phyloP scores from a whole-genome alignment of 2,113 vertebrate species.

The Recurvirostra avosetta region DNA sequence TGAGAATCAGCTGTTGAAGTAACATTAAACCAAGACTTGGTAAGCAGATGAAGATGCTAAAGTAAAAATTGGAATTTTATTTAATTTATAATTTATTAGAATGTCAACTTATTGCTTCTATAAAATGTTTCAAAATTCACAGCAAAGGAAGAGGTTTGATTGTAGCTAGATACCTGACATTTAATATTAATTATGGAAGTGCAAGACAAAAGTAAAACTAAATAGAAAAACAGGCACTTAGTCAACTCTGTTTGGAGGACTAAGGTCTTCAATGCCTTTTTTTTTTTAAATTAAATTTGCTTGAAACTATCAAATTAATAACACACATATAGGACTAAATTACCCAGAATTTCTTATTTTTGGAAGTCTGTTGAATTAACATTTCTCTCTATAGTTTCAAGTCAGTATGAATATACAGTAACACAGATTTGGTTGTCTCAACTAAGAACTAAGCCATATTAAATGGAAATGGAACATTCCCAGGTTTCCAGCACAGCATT shows the following conservation, averaged over 20 bases:
- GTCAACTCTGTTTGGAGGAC: background rate
- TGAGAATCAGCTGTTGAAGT: background rate
- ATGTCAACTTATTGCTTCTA: background rate
- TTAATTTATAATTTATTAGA: conserved; percentile 47
- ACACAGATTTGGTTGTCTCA: background rate
- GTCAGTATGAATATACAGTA: background rate
- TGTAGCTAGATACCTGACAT: background rate
- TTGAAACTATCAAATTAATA: background rate
- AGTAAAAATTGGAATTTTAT: background rate
- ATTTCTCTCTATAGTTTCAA: background rate
- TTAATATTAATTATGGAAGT: background rate
- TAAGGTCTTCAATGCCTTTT: background rate
- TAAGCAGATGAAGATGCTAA: background rate
- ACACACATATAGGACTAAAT: background rate
- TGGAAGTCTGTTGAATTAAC: background rate
- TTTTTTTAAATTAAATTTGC: background rate
- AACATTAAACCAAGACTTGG: background rate
- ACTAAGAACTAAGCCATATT: background rate
- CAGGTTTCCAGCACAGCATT: background rate
- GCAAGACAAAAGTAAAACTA: background rate
- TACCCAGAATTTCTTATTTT: background rate
- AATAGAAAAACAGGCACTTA: background rate
- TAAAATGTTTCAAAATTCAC: background rate
- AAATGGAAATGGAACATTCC: background rate
- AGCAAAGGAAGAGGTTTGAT: conserved; percentile 19